A percentile compares a stretch with the other conserved stretches of the same genome.
Conservation (phyloP, 2,888 invertebrate genomes). For the Abrostola tripartita region DNA sequence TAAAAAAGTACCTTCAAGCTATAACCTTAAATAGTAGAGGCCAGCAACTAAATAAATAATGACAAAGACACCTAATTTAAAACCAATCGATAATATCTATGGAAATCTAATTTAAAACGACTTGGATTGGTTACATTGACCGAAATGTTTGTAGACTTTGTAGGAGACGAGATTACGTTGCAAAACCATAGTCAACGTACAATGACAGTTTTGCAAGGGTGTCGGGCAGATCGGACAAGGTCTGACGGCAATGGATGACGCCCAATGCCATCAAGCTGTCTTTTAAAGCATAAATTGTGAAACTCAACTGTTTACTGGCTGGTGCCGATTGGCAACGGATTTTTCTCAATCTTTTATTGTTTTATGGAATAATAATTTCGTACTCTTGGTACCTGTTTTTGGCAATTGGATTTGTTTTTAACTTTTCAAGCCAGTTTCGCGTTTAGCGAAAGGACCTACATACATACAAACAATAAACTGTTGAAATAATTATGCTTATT, state of each 20-base stretch:
- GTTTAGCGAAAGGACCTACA: too few relatives aligned
- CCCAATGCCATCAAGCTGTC: slow-evolving; percentile 34
- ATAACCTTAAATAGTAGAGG: not conserved
- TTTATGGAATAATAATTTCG: slow-evolving; percentile 30
- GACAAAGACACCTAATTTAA: slow-evolving; percentile 9
- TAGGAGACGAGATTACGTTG: slow-evolving; percentile 46
- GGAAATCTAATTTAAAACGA: slow-evolving; percentile 18
- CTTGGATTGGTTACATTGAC: slow-evolving; percentile 33
- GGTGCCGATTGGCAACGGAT: slow-evolving; percentile 26
- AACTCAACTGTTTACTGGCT: slow-evolving; percentile 31
- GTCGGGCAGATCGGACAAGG: slow-evolving; percentile 47
- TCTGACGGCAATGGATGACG: slow-evolving; percentile 47
- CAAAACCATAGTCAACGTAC: slow-evolving; percentile 56
- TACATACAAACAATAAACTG: too few relatives aligned
- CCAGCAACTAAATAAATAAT: not conserved
- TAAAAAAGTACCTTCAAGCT: not conserved
- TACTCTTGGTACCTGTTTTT: slow-evolving; percentile 7
- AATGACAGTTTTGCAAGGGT: slow-evolving; percentile 66
- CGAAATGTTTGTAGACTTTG: slow-evolving; percentile 13
- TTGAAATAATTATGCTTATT: too few relatives aligned
- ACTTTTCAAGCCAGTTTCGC: not conserved
- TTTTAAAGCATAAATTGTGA: slow-evolving; percentile 35
- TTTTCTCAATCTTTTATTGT: slow-evolving; percentile 24
- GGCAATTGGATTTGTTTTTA: slow-evolving; percentile 1
- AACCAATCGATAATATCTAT: slow-evolving; percentile 17